Conservation (phyloP, 23 tunicate species). For the Ciona savignyi region DNA sequence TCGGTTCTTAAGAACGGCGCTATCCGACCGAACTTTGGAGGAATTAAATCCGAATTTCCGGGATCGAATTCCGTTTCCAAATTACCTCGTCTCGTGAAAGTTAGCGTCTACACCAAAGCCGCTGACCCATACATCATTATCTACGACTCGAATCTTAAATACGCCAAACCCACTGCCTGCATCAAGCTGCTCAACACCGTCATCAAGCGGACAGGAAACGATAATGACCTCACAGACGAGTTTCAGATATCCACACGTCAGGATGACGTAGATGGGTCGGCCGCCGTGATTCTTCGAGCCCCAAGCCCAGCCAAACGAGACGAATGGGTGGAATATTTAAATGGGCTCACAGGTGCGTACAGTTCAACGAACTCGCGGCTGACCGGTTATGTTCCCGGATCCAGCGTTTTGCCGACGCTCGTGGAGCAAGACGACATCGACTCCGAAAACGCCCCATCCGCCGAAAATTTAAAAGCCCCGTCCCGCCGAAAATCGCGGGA, state of each 20-base stretch:
- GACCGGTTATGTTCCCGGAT: conserved; percentile 38
- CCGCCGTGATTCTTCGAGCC: conserved; percentile 32
- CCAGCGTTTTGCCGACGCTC: conserved; percentile 49
- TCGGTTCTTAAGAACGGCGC: neutral
- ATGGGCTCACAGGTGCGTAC: conserved; percentile 5
- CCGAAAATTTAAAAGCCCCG: conserved; percentile 33
- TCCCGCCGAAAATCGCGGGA: conserved; percentile 42
- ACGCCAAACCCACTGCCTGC: conserved; percentile 51
- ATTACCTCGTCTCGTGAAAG: conserved; percentile 35
- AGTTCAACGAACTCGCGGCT: conserved; percentile 4
- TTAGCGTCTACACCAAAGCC: conserved; percentile 69
- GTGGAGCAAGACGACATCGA: conserved; percentile 47
- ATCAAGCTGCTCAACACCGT: conserved; percentile 48
- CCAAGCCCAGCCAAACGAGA: conserved; percentile 17
- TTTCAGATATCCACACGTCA: conserved; percentile 39
- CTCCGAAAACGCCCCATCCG: conserved; percentile 7
- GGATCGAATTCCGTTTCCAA: neutral
- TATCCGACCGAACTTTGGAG: neutral
- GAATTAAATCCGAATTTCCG: neutral
- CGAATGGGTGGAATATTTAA: conserved; percentile 55
- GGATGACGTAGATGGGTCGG: conserved; percentile 27
- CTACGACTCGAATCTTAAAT: conserved; percentile 65
- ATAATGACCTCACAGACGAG: conserved; percentile 23
- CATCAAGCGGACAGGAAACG: neutral
- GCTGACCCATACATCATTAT: conserved; percentile 60